Evolutionary conservation across 2,888 invertebrate species (phyloP).

Genomic region (Drosophila tripunctata): DNA sequence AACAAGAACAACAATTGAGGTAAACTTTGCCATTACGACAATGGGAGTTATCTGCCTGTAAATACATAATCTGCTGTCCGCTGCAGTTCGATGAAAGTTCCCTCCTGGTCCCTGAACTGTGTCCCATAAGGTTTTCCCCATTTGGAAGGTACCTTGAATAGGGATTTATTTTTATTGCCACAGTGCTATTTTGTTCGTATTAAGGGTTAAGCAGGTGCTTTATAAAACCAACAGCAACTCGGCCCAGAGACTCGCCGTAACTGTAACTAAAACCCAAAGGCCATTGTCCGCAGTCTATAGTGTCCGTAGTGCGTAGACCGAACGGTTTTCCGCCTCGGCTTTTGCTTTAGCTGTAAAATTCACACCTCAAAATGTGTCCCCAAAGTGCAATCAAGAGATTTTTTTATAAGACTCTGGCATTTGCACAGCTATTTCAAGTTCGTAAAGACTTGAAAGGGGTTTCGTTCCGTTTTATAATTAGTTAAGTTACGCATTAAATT

Average conservation of each 20-base stretch:
- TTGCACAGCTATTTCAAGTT: background rate
- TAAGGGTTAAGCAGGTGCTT: conserved; percentile 79
- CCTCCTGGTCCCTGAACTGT: background rate
- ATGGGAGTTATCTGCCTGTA: conserved; percentile 73
- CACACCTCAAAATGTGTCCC: conserved; percentile 76
- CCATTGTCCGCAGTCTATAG: conserved; percentile 1
- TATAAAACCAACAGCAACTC: conserved; percentile 62
- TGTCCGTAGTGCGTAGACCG: conserved; percentile 15
- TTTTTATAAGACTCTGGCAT: conserved; percentile 51
- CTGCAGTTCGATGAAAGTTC: conserved; percentile 28
- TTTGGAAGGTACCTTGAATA: conserved; percentile 59
- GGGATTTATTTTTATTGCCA: conserved; percentile 77
- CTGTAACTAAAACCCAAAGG: conserved; percentile 62
- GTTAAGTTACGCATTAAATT: conserved; percentile 61
- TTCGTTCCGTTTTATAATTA: conserved; percentile 55
- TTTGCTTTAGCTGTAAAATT: conserved; percentile 56
- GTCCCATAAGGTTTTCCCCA: conserved; percentile 50
- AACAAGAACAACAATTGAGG: conserved; percentile 25
- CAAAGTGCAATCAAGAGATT: conserved; percentile 68
- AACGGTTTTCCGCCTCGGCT: background rate
- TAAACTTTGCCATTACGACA: conserved; percentile 71
- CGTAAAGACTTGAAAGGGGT: background rate
- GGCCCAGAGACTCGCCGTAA: conserved; percentile 18
- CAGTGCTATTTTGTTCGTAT: conserved; percentile 43
- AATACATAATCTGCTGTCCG: conserved; percentile 74